Base-by-base conservation (phyloP, 2,113 vertebrate genomes). In the Dromaius novaehollandiae region DNA sequence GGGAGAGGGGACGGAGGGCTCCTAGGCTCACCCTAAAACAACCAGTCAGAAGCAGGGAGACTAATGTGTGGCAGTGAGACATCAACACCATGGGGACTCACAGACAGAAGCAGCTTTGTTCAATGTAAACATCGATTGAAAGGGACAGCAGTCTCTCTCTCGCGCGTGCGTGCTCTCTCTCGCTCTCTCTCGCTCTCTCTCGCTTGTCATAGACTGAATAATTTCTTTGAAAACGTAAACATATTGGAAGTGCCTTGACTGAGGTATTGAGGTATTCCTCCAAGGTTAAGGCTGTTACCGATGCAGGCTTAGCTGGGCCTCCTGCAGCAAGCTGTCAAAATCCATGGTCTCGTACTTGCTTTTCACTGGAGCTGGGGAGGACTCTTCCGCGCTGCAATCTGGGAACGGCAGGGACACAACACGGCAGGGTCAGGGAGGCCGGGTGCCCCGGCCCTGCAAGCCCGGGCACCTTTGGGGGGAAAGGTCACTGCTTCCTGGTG, bases 191-290 rank as follows among this genome's bases (percentile, higher is more conserved):
- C 98, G 92, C 96, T 95, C 97, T 97, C 97, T 97, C 96, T 96
- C 21, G 24, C 95, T 97, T 98, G 94, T 97, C 97, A 60, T 93
- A 97, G 89, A 98, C 97, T 98, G 98, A 98, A 98, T 98, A 98
- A 98, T 97, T 98, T 98, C 98, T 98, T 98, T 99, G 98, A 99
- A 99, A 99, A 99, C 99, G 99, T 99, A 99, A 99, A 99, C 99
- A 99, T 99, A 96, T 98, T 98, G 98, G 98, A 99, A 99, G 99
- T 98, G 99, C 99, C 99, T 99, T 99, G 98, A 98, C 98, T 98
- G 99, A 99, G 99, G 99, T 99, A 98, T 99, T 98, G 98, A 98
- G 98, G 98, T 98, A 97, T 98, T 98, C 98, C 98, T 98, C 98
- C 97, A 97, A 98, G 98, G 98, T 98, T 99, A 98, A 99, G 98